Evolutionary conservation across 1,140 invertebrate species (phyloP).

Genomic region (Psilanteris sp.): DNA sequence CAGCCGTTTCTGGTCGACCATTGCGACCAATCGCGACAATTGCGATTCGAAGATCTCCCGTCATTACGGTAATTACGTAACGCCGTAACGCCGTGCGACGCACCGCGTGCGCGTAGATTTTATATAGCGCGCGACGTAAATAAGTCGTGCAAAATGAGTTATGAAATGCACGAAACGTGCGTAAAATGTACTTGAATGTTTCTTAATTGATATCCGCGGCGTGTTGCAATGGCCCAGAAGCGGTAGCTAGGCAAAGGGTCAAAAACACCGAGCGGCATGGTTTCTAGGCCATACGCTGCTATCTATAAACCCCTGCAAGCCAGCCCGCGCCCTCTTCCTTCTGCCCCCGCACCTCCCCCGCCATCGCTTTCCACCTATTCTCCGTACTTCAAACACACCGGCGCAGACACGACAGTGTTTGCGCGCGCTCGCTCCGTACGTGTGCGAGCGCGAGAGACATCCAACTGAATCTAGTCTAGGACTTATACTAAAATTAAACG

Average conservation of each 20-base stretch:
- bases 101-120: slow-evolving; percentile 6
- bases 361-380: slow-evolving; percentile 43
- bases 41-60: too few relatives aligned
- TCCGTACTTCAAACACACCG: slow-evolving; percentile 42
- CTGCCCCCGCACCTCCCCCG: slow-evolving; percentile 27
- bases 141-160: slow-evolving; percentile 33
- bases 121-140: slow-evolving; percentile 17
- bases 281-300: slow-evolving; percentile 80
- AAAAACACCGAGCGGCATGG: slow-evolving; percentile 79
- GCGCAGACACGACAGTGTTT: slow-evolving; percentile 28
- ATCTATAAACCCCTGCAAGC: slow-evolving; percentile 79
- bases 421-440: slow-evolving; percentile 22
- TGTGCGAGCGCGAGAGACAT: slow-evolving; percentile 21
- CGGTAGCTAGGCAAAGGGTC: slow-evolving; percentile 80
- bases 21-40: too few relatives aligned
- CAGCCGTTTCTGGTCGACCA: too few relatives aligned
- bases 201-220: slow-evolving; percentile 62
- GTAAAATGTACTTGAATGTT: slow-evolving; percentile 50
- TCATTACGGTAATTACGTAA: too few relatives aligned
- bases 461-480: slow-evolving; percentile 38
- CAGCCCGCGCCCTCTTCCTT: slow-evolving; percentile 62
- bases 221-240: slow-evolving; percentile 67
- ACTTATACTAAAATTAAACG: background rate
- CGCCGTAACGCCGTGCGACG: background rate
- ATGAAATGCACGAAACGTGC: slow-evolving; percentile 22